phyloP scores from a whole-genome alignment of 2,888 invertebrate genomes.

The Lordiphosa andalusiaca region DNA sequence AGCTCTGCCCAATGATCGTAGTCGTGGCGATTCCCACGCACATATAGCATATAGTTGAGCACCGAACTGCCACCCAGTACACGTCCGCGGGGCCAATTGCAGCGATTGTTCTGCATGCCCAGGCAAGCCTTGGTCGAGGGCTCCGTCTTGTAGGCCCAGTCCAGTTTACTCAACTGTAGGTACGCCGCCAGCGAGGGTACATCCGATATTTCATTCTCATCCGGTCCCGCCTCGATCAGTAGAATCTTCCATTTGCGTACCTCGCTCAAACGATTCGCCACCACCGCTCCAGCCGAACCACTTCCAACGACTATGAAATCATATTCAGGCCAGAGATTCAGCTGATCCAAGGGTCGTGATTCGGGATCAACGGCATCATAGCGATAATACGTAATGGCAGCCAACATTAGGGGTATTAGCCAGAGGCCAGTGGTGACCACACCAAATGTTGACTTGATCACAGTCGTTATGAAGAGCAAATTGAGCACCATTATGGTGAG shows the following conservation, averaged over 20 bases:
- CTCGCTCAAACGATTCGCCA: conserved; percentile 90
- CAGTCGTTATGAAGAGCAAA: conserved; percentile 88
- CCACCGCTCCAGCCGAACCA: conserved; percentile 94
- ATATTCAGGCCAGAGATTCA: conserved; percentile 86
- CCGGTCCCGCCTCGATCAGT: conserved; percentile 91
- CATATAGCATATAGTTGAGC: conserved; percentile 94
- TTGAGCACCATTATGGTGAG: conserved; percentile 85
- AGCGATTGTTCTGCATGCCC: conserved; percentile 89
- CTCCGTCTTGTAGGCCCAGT: conserved; percentile 95
- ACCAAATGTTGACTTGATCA: conserved; percentile 87
- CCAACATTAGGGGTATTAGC: conserved; percentile 90
- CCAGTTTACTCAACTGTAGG: conserved; percentile 90
- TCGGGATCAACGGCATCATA: conserved; percentile 92
- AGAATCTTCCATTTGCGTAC: conserved; percentile 88
- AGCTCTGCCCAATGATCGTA: conserved; percentile 93
- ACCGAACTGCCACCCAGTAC: conserved; percentile 94
- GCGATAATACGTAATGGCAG: conserved; percentile 89
- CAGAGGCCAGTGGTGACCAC: conserved; percentile 89
- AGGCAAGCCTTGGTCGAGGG: conserved; percentile 90
- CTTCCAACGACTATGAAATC: conserved; percentile 92
- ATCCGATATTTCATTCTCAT: conserved; percentile 93
- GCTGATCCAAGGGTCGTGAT: conserved; percentile 86
- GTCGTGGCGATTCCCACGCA: conserved; percentile 90
- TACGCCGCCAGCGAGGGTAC: conserved; percentile 93
- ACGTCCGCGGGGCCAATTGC: conserved; percentile 94